Evolutionary conservation across 2,797 vertebrate genomes (phyloP).

Genomic region (Erithacus rubecula): DNA sequence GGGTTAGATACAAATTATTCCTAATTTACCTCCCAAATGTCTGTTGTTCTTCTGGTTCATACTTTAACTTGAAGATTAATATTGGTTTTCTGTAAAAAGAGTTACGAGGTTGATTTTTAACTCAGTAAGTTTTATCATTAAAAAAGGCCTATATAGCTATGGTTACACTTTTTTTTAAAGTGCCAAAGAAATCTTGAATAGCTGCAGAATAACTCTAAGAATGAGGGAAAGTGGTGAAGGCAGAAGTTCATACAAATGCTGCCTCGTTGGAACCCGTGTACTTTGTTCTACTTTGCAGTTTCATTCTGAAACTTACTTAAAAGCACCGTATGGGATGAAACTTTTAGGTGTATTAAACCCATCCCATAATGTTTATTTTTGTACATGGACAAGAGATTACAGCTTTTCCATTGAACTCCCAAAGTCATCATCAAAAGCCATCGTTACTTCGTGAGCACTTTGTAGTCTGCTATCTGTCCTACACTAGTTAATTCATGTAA

Average conservation of each 20-base stretch:
- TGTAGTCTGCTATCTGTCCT: background rate
- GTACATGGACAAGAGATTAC: background rate
- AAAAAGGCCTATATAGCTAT: background rate
- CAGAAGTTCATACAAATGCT: background rate
- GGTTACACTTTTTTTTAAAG: background rate
- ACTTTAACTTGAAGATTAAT: background rate
- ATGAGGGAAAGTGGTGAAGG: background rate
- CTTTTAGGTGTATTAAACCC: background rate
- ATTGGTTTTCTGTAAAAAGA: background rate
- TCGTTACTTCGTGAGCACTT: background rate
- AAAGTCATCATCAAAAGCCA: background rate
- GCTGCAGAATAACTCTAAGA: background rate
- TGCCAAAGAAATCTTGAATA: background rate
- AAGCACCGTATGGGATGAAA: background rate
- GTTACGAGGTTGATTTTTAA: background rate
- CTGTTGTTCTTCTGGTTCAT: background rate
- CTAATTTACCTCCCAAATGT: background rate
- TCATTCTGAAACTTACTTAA: background rate
- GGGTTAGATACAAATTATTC: background rate
- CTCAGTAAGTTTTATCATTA: background rate
- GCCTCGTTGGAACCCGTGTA: background rate
- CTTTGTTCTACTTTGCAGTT: background rate
- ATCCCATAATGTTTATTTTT: background rate
- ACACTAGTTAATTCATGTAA: slow-evolving; percentile 31
- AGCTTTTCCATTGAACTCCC: background rate